Percentiles rank a stretch among this genome's conserved stretches.
Conservation (phyloP, 2,113 vertebrate species). For the Notarius quadriscutis region DNA sequence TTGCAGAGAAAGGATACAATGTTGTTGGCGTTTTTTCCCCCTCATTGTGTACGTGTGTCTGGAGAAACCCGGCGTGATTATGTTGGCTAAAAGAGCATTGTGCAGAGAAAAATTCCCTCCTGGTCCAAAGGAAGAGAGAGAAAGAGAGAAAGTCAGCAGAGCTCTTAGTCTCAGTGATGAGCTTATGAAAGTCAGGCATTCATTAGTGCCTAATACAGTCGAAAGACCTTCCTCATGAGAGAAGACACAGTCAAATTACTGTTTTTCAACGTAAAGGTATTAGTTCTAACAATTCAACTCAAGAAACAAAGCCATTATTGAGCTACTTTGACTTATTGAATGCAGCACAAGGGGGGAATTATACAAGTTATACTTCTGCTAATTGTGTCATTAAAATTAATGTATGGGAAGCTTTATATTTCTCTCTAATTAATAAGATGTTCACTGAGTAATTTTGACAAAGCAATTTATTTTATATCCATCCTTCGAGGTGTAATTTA, state of each 20-base stretch:
- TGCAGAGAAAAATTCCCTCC: slow-evolving; percentile 25
- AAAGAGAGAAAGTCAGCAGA: slow-evolving; percentile 1
- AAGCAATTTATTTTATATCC: slow-evolving; percentile 19
- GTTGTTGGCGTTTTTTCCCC: background rate
- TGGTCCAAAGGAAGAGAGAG: slow-evolving; percentile 4
- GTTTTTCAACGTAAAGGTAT: slow-evolving; percentile 44
- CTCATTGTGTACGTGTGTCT: slow-evolving; percentile 2
- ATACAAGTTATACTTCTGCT: background rate
- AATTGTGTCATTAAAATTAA: slow-evolving; percentile 14
- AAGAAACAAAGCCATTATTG: slow-evolving; percentile 31
- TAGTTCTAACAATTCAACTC: slow-evolving; percentile 41
- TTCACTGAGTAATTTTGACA: background rate
- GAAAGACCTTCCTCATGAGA: slow-evolving; percentile 29
- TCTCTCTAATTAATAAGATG: slow-evolving; percentile 21
- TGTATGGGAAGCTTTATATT: background rate
- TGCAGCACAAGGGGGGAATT: background rate
- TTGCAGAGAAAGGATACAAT: background rate
- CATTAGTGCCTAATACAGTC: slow-evolving; percentile 46
- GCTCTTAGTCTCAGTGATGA: slow-evolving; percentile 18
- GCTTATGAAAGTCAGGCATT: slow-evolving; percentile 42
- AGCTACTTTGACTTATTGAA: background rate
- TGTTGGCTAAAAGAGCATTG: slow-evolving; percentile 12
- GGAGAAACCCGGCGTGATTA: slow-evolving; percentile 15
- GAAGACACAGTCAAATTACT: slow-evolving; percentile 19
- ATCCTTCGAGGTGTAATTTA: background rate